Percentiles rank a stretch among this genome's conserved stretches.
These are phyloP conservation scores for Neosilurus mollespiculum DNA, from an alignment of 2,797 vertebrate genomes.

Conservation along the genomic window DNA sequence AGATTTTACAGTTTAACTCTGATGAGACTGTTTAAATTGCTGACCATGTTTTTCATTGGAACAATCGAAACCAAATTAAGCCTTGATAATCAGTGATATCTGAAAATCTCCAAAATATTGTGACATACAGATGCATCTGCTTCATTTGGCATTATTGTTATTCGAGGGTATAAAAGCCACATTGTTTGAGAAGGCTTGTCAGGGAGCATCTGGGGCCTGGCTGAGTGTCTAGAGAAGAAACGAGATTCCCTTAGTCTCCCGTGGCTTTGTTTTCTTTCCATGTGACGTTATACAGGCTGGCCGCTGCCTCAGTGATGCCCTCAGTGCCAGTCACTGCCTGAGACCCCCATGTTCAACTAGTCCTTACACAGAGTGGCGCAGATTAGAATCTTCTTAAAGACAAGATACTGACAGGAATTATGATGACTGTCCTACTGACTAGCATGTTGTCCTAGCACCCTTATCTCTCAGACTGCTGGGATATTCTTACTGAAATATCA, in stretches of 20 bases:
- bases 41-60: slow-evolving; percentile 3
- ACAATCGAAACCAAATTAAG: slow-evolving; percentile 9
- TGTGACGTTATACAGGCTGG: slow-evolving; percentile 62
- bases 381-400: slow-evolving; percentile 38
- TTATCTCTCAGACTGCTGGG: neutral
- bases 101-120: slow-evolving; percentile 25
- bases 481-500: neutral
- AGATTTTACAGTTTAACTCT: slow-evolving; percentile 18
- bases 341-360: slow-evolving; percentile 51
- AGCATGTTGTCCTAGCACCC: slow-evolving; percentile 16
- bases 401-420: slow-evolving; percentile 32
- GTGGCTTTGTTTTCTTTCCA: slow-evolving; percentile 58
- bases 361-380: slow-evolving; percentile 34
- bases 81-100: slow-evolving; percentile 22
- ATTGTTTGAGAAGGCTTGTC: slow-evolving; percentile 39
- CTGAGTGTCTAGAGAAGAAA: slow-evolving; percentile 38
- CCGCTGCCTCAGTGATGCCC: slow-evolving; percentile 56
- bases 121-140: slow-evolving; percentile 1
- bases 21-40: slow-evolving; percentile 17
- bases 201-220: slow-evolving; percentile 41
- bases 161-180: slow-evolving; percentile 40
- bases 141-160: slow-evolving; percentile 26
- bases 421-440: slow-evolving; percentile 26
- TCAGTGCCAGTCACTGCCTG: slow-evolving; percentile 65
- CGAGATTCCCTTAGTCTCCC: slow-evolving; percentile 48